A percentile compares a stretch with the other conserved stretches of the same genome.
Conservation (phyloP, 2,113 vertebrate genomes). For the Scomber colias region DNA sequence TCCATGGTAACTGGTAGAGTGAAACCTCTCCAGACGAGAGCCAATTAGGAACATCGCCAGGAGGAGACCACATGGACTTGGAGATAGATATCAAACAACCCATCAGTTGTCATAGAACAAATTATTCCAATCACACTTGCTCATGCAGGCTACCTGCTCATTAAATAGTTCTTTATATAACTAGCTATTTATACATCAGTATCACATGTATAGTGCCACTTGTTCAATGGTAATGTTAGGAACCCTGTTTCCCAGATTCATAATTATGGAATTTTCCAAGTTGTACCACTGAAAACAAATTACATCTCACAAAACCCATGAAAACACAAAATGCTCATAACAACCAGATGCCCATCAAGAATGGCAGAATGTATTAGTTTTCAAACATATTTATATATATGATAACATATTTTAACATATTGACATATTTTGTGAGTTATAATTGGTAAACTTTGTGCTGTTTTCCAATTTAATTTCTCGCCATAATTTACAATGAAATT, state of each 20-base stretch:
- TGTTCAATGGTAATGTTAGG: background rate
- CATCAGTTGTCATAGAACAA: slow-evolving; percentile 3
- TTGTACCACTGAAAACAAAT: background rate
- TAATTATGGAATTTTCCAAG: background rate
- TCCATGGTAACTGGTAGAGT: background rate
- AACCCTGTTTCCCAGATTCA: background rate
- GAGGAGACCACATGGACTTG: background rate
- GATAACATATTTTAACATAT: too few relatives aligned
- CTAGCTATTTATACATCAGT: slow-evolving; percentile 12
- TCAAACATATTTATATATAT: too few relatives aligned
- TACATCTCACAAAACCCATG: too few relatives aligned
- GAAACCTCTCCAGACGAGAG: background rate
- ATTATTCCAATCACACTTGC: slow-evolving; percentile 12
- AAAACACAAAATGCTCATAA: too few relatives aligned
- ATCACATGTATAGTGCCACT: background rate
- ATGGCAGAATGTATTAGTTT: too few relatives aligned
- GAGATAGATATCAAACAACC: slow-evolving; percentile 1
- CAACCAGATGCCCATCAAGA: too few relatives aligned
- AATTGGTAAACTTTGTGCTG: too few relatives aligned
- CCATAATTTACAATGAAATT: too few relatives aligned
- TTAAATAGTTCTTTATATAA: background rate
- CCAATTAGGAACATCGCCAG: background rate
- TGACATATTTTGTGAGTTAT: too few relatives aligned
- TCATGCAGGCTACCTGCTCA: background rate
- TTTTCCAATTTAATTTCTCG: too few relatives aligned